Conservation (phyloP, 2,888 invertebrate species). For the Augochlorella aurata region DNA sequence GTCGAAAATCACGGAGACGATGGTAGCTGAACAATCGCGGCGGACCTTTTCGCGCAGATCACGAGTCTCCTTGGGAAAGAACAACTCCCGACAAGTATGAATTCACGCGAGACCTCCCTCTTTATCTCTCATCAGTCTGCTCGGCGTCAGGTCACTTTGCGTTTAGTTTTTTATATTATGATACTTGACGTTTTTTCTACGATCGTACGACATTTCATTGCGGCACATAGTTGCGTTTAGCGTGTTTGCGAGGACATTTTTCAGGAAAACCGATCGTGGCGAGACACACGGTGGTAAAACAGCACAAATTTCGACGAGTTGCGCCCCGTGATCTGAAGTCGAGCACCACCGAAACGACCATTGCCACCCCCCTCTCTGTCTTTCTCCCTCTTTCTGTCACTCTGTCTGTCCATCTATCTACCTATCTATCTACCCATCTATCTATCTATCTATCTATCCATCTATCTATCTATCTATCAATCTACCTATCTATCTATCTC, state of each 20-base stretch:
- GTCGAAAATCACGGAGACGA: constrained; percentile 54
- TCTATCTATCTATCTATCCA: not conserved
- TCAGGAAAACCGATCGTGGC: constrained; percentile 17
- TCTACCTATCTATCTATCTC: not conserved
- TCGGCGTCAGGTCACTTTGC: constrained; percentile 55
- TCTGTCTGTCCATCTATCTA: not conserved
- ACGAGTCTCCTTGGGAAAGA: constrained; percentile 17
- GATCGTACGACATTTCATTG: constrained; percentile 24
- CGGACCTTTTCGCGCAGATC: constrained; percentile 25
- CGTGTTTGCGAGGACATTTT: constrained; percentile 29
- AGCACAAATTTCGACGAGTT: constrained; percentile 24
- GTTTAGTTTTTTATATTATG: constrained; percentile 53
- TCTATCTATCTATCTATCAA: not conserved
- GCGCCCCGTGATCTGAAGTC: constrained; percentile 63
- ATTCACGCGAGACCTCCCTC: not conserved
- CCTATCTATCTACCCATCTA: not conserved
- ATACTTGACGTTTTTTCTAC: constrained; percentile 36
- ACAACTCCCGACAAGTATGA: constrained; percentile 29
- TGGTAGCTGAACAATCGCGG: constrained; percentile 6
- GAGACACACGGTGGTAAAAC: constrained; percentile 17
- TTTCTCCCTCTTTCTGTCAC: not conserved
- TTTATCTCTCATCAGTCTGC: constrained; percentile 40
- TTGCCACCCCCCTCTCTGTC: not conserved
- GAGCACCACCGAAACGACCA: constrained; percentile 48
- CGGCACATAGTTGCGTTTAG: constrained; percentile 46